Conservation (phyloP, 2,797 vertebrate genomes). For the Allobates femoralis region DNA sequence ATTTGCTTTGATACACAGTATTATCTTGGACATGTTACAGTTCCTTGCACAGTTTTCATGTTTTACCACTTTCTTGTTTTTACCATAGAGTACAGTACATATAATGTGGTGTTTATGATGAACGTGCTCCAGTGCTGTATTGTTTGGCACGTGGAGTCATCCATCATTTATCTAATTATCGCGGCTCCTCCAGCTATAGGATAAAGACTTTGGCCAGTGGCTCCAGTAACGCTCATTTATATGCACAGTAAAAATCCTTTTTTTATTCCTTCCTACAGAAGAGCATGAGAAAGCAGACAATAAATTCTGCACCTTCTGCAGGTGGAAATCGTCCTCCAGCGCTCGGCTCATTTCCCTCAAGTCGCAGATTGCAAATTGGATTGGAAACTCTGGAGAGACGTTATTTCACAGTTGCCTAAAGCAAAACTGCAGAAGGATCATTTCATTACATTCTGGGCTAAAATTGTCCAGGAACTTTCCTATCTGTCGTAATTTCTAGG, state of each 20-base stretch:
- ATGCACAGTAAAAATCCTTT: constrained; percentile 38
- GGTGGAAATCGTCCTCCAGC: constrained; percentile 24
- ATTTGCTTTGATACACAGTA: too few relatives aligned
- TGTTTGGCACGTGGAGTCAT: background rate
- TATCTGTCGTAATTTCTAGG: background rate
- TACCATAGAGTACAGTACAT: background rate
- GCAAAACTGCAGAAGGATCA: constrained; percentile 14
- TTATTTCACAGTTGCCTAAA: constrained; percentile 3
- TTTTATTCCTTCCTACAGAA: background rate
- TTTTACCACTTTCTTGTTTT: background rate
- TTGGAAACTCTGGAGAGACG: constrained; percentile 15
- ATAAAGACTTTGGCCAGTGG: constrained; percentile 11
- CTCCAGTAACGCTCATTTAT: constrained; percentile 21
- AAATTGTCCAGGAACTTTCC: background rate
- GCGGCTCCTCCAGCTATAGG: background rate
- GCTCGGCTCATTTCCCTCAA: constrained; percentile 31
- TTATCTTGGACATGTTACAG: too few relatives aligned
- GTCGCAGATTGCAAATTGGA: constrained; percentile 28
- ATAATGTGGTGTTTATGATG: background rate
- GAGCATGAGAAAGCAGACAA: background rate
- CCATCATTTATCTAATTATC: constrained; percentile 20
- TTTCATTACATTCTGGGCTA: background rate
- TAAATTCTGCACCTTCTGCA: constrained; percentile 9
- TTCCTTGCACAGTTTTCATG: background rate
- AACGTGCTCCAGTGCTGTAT: background rate